Conservation (phyloP, 2,888 invertebrate species). For the Meandrusa payeni region DNA sequence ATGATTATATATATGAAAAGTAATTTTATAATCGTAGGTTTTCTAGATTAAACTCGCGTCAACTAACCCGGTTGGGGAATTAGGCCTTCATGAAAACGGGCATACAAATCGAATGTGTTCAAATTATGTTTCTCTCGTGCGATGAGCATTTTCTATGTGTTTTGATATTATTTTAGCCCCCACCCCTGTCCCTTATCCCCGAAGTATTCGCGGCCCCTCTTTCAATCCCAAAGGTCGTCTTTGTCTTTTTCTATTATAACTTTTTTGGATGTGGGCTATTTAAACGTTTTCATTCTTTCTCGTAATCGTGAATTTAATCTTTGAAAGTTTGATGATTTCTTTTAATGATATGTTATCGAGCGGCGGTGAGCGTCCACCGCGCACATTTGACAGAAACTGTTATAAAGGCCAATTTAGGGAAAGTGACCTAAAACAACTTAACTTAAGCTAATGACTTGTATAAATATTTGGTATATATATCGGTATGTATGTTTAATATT, state of each 20-base stretch:
- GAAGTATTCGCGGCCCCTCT: conserved; percentile 37
- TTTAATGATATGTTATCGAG: conserved; percentile 56
- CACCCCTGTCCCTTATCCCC: too few species aligned
- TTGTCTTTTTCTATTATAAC: conserved; percentile 53
- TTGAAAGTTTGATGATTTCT: conserved; percentile 60
- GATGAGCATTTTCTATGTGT: conserved; percentile 25
- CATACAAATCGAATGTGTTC: conserved; percentile 20
- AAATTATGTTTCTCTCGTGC: conserved; percentile 30
- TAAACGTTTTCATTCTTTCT: conserved; percentile 52
- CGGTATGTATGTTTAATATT: conserved; percentile 80
- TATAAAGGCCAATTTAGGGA: conserved; percentile 77
- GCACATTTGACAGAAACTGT: conserved; percentile 72
- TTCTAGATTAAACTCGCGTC: conserved; percentile 13
- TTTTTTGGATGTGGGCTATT: conserved; percentile 73
- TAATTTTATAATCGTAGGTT: conserved; percentile 28
- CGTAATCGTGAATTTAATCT: conserved; percentile 36
- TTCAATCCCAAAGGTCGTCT: conserved; percentile 33
- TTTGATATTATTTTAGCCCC: conserved; percentile 41
- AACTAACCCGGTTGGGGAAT: conserved; percentile 16
- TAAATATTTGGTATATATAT: conserved; percentile 80
- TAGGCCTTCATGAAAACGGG: conserved; percentile 1
- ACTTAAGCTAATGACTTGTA: conserved; percentile 80
- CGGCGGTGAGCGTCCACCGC: conserved; percentile 42
- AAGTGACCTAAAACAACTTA: conserved; percentile 77
- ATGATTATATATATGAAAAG: conserved; percentile 31